Conservation (phyloP, 2,888 invertebrate genomes). For the Formica aserva region DNA sequence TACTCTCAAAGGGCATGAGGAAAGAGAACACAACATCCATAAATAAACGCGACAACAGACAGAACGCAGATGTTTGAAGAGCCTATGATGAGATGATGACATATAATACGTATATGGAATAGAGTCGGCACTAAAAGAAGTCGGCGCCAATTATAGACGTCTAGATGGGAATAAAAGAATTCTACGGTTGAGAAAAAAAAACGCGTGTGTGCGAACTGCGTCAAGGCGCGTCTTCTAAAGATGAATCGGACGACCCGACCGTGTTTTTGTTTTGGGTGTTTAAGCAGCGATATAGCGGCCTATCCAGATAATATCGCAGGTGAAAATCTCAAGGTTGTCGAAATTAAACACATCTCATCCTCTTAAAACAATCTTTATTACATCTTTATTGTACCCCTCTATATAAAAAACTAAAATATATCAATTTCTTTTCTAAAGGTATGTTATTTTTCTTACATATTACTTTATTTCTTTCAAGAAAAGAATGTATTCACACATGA, state of each 20-base stretch:
- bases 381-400: neutral
- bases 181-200: neutral
- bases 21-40: neutral
- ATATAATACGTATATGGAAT: neutral
- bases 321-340: slow-evolving; percentile 10
- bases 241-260: neutral
- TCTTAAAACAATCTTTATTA: slow-evolving; percentile 7
- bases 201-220: neutral
- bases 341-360: neutral
- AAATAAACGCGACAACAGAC: slow-evolving; percentile 39
- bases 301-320: neutral
- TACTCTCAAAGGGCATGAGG: neutral
- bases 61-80: slow-evolving; percentile 31
- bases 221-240: slow-evolving; percentile 18
- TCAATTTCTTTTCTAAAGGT: neutral
- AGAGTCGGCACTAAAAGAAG: slow-evolving; percentile 13
- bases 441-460: neutral
- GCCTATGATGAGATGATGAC: slow-evolving; percentile 32
- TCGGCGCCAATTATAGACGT: slow-evolving; percentile 27
- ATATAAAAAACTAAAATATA: neutral
- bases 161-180: neutral
- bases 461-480: neutral
- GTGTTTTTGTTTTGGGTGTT: neutral
- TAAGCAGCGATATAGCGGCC: neutral
- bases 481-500: neutral